phyloP scores from a whole-genome alignment of 2,888 invertebrate species.

The Oxytorus armatus region DNA sequence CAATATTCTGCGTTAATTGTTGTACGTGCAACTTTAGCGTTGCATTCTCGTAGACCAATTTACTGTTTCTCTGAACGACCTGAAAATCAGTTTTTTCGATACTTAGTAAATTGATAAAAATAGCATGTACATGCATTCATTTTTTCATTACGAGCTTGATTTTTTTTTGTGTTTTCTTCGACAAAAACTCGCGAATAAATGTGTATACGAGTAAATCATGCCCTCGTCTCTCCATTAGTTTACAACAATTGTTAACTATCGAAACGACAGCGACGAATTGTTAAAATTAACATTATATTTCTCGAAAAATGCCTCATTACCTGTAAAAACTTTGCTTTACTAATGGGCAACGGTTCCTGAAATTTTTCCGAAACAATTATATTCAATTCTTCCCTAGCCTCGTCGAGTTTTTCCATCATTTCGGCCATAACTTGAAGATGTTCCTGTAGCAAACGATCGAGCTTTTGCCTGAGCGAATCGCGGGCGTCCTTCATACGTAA shows the following conservation, averaged over 20 bases:
- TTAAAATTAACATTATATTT: no score
- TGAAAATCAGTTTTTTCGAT: slow-evolving; percentile 49
- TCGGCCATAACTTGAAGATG: slow-evolving; percentile 77
- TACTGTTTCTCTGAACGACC: slow-evolving; percentile 77
- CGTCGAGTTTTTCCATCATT: slow-evolving; percentile 79
- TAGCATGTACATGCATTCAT: background rate
- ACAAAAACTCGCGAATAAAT: no score
- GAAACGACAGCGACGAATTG: no score
- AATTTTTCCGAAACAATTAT: slow-evolving; percentile 77
- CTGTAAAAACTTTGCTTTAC: slow-evolving; percentile 77
- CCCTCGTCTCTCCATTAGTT: no score
- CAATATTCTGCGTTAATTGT: slow-evolving; percentile 73
- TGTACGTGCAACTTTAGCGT: slow-evolving; percentile 74
- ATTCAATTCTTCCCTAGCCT: slow-evolving; percentile 76
- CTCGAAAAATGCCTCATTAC: slow-evolving; percentile 52
- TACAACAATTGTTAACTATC: no score
- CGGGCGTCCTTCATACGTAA: slow-evolving; percentile 77
- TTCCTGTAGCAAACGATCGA: slow-evolving; percentile 73
- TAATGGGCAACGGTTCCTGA: slow-evolving; percentile 75
- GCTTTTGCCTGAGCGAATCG: slow-evolving; percentile 73
- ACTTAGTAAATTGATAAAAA: background rate
- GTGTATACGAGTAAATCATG: no score
- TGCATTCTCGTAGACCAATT: slow-evolving; percentile 76
- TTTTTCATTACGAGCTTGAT: no score
- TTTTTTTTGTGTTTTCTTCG: no score